Conservation (phyloP, 2,797 vertebrate species). For the Prionace glauca region DNA sequence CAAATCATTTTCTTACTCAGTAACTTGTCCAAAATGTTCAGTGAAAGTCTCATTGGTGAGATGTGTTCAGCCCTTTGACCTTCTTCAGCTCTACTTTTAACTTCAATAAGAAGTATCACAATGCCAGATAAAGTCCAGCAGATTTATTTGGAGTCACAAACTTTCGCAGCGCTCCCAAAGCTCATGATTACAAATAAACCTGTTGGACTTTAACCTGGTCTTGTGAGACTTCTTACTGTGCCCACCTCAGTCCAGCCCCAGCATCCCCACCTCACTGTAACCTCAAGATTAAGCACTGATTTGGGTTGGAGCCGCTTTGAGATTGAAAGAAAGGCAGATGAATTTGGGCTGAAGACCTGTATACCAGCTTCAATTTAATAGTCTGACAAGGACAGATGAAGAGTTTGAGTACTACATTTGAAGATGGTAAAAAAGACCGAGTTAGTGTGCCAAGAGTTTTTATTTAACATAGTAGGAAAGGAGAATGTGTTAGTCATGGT, state of each 20-base stretch:
- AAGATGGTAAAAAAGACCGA: not conserved
- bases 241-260: too few relatives aligned
- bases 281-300: not conserved
- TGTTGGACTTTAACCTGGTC: too few relatives aligned
- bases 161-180: too few relatives aligned
- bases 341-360: not conserved
- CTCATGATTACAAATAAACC: too few relatives aligned
- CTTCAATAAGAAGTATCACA: not conserved
- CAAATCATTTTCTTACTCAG: not conserved
- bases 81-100: not conserved
- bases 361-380: not conserved
- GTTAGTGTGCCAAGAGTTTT: not conserved
- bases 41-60: not conserved
- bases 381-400: not conserved
- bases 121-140: too few relatives aligned
- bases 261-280: too few relatives aligned
- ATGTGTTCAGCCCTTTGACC: not conserved
- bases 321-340: not conserved
- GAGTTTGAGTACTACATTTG: not conserved
- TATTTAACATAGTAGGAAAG: not conserved
- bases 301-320: not conserved
- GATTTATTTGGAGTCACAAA: too few relatives aligned
- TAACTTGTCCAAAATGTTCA: not conserved
- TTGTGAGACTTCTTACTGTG: too few relatives aligned
- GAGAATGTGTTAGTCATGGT: not conserved